These are phyloP conservation scores for Sparus aurata DNA, from an alignment of 2,797 vertebrate species.

Conservation along the genomic window DNA sequence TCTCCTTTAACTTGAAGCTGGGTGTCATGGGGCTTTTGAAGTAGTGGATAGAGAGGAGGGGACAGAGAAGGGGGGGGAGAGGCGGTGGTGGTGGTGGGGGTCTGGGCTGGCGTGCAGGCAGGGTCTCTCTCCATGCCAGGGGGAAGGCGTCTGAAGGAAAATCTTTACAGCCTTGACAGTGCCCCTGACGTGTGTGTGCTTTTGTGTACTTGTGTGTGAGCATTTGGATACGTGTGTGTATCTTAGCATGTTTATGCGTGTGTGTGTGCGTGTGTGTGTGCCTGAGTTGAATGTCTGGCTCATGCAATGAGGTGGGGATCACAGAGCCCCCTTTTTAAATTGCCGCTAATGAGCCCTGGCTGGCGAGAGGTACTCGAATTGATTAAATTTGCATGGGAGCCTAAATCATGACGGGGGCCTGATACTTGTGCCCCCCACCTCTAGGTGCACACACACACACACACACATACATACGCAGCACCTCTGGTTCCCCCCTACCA, in stretches of 20 bases:
- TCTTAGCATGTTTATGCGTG: constrained; percentile 51
- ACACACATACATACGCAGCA: constrained; percentile 65
- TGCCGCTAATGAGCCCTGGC: constrained; percentile 89
- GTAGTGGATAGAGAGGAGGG: constrained; percentile 80
- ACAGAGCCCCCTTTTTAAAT: constrained; percentile 87
- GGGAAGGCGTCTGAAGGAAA: constrained; percentile 85
- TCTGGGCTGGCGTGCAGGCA: constrained; percentile 51
- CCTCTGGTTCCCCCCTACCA: constrained; percentile 47
- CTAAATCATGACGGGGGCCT: constrained; percentile 87
- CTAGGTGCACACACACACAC: constrained; percentile 70
- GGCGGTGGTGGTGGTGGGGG: background rate
- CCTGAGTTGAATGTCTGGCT: constrained; percentile 69
- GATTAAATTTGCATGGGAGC: constrained; percentile 92
- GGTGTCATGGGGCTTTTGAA: constrained; percentile 86
- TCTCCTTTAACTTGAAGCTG: constrained; percentile 82
- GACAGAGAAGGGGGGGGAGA: constrained; percentile 55
- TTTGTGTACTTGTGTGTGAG: constrained; percentile 64
- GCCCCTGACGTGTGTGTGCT: constrained; percentile 66
- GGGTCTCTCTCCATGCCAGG: constrained; percentile 82
- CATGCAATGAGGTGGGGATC: constrained; percentile 84
- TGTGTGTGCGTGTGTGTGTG: constrained; percentile 60
- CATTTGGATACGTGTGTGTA: constrained; percentile 64
- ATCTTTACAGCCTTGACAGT: constrained; percentile 85
- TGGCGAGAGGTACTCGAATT: constrained; percentile 89
- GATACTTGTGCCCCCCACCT: constrained; percentile 77